A percentile compares a stretch with the other conserved stretches of the same genome.
phyloP scores from a whole-genome alignment of 1,140 invertebrate genomes.

The Saccostrea glomerata region DNA sequence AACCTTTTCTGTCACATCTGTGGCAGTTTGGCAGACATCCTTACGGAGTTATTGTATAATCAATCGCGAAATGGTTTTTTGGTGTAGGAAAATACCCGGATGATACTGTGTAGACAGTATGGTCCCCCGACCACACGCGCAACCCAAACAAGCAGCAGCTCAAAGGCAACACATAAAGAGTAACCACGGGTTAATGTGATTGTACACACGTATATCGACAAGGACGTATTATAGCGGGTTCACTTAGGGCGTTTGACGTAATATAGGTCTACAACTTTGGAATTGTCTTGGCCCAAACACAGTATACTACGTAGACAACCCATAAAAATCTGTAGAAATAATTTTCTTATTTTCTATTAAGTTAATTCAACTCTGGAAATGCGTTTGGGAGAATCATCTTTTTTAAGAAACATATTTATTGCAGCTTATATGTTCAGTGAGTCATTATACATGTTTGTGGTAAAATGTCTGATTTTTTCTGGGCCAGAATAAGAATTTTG shows the following conservation, averaged over 20 bases:
- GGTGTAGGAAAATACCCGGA: constrained; percentile 30
- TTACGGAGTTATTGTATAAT: background rate
- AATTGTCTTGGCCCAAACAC: no score
- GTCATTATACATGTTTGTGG: no score
- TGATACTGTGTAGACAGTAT: background rate
- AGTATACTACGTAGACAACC: no score
- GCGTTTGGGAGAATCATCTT: no score
- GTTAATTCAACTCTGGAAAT: no score
- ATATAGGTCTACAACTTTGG: background rate
- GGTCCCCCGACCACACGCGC: constrained; percentile 18
- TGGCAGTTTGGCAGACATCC: background rate
- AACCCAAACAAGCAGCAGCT: constrained; percentile 14
- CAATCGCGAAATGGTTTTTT: constrained; percentile 12
- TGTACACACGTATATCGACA: background rate
- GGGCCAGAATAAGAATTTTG: no score
- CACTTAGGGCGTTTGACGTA: background rate
- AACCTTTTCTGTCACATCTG: constrained; percentile 23
- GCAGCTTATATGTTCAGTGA: no score
- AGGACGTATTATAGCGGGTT: background rate
- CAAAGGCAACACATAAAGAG: constrained; percentile 20
- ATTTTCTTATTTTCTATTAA: no score
- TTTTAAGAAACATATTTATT: no score
- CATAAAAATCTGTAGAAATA: no score
- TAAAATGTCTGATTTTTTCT: no score
- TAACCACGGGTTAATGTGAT: constrained; percentile 23